phyloP scores from a whole-genome alignment of 2,888 invertebrate genomes.

The Lasioglossum pauxillum region DNA sequence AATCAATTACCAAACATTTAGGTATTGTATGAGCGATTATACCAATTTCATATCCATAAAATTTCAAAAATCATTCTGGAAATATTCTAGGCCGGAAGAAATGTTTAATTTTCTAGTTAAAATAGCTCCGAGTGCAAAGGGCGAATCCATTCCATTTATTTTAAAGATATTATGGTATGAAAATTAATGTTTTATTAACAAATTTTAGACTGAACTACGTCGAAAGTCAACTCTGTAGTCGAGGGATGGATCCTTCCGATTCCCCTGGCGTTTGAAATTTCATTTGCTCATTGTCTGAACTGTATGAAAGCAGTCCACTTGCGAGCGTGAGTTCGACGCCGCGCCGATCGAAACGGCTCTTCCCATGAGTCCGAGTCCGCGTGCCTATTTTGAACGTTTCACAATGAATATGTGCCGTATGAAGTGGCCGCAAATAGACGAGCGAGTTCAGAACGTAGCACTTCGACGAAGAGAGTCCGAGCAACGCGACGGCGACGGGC shows the following conservation, averaged over 20 bases:
- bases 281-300: not conserved
- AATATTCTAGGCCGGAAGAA: too few relatives aligned
- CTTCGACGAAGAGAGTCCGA: slow-evolving; percentile 6
- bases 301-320: not conserved
- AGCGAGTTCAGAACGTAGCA: slow-evolving; percentile 18
- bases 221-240: not conserved
- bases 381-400: slow-evolving; percentile 48
- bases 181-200: too few relatives aligned
- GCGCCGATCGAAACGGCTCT: slow-evolving; percentile 9
- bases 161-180: too few relatives aligned
- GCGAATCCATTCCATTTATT: too few relatives aligned
- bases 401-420: slow-evolving; percentile 33
- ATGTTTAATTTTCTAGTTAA: too few relatives aligned
- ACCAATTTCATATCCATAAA: too few relatives aligned
- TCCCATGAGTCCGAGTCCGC: slow-evolving; percentile 2
- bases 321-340: not conserved
- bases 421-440: slow-evolving; percentile 48
- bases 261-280: not conserved
- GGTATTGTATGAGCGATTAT: too few relatives aligned
- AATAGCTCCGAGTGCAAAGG: too few relatives aligned
- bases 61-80: too few relatives aligned
- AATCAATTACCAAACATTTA: too few relatives aligned
- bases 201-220: not conserved
- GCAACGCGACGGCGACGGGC: slow-evolving; percentile 20
- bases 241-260: not conserved